Conservation (phyloP, 2,888 invertebrate species). For the Bruchidius siliquastri region DNA sequence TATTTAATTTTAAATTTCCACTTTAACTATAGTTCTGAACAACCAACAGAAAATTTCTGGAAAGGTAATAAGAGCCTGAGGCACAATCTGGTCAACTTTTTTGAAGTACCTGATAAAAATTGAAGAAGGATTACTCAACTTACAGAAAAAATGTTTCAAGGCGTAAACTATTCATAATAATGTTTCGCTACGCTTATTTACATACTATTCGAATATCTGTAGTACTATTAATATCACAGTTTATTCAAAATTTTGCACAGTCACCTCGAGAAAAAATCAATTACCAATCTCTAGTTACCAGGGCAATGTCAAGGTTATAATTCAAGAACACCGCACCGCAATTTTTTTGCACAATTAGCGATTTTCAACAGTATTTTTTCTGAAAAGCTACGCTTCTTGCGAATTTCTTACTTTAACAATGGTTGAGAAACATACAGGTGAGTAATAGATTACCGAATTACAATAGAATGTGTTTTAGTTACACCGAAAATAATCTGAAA, state of each 20-base stretch:
- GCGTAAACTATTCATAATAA: background rate
- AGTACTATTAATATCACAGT: background rate
- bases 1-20: too few species aligned
- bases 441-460: too few species aligned
- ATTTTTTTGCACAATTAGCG: background rate
- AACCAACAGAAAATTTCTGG: too few species aligned
- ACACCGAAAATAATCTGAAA: too few species aligned
- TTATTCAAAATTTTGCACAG: background rate
- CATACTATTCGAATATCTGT: background rate
- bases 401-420: too few species aligned
- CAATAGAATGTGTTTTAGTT: too few species aligned
- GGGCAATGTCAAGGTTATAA: background rate
- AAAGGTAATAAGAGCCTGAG: too few species aligned
- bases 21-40: too few species aligned
- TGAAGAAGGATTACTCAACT: background rate
- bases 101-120: background rate
- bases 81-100: too few species aligned
- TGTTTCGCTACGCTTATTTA: background rate
- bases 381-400: background rate
- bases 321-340: background rate
- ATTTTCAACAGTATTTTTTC: background rate
- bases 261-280: background rate
- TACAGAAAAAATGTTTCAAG: background rate
- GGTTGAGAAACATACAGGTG: too few species aligned
- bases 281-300: background rate